phyloP scores from a whole-genome alignment of 2,888 invertebrate species.

The Tenthredo distinguenda region DNA sequence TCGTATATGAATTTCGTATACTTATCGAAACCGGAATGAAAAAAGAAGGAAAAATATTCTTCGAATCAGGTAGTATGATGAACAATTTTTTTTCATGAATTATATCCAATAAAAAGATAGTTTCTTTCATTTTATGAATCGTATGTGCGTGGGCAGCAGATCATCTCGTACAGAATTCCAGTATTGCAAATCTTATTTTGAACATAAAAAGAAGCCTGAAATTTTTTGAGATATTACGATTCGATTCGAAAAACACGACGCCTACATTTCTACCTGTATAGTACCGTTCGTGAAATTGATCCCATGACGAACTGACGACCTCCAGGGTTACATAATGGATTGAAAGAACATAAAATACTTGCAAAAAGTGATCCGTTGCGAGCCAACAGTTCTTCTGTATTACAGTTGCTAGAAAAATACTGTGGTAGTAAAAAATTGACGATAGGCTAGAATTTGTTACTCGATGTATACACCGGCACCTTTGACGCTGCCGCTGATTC shows the following conservation, averaged over 20 bases:
- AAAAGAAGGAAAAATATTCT: not conserved
- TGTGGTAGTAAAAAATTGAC: not conserved
- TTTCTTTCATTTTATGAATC: too few relatives aligned
- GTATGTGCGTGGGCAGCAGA: too few relatives aligned
- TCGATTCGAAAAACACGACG: not conserved
- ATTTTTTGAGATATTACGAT: too few relatives aligned
- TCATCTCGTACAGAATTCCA: too few relatives aligned
- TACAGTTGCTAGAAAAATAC: not conserved
- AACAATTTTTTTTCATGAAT: not conserved
- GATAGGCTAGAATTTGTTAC: conserved; percentile 1
- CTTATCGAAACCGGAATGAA: not conserved
- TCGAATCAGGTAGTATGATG: not conserved
- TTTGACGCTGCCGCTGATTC: not conserved
- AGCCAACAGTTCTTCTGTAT: not conserved
- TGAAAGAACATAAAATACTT: not conserved
- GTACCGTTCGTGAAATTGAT: not conserved
- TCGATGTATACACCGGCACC: not conserved
- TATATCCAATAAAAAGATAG: too few relatives aligned
- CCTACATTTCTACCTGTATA: not conserved
- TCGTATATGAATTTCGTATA: not conserved
- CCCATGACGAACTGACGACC: not conserved
- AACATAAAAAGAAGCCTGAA: too few relatives aligned
- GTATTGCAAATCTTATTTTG: too few relatives aligned
- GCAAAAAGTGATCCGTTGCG: conserved; percentile 17
- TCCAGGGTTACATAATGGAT: not conserved